Percentiles rank a stretch among this genome's conserved stretches.
phyloP scores from a whole-genome alignment of 2,888 invertebrate species.

The Pyrochroa serraticornis region DNA sequence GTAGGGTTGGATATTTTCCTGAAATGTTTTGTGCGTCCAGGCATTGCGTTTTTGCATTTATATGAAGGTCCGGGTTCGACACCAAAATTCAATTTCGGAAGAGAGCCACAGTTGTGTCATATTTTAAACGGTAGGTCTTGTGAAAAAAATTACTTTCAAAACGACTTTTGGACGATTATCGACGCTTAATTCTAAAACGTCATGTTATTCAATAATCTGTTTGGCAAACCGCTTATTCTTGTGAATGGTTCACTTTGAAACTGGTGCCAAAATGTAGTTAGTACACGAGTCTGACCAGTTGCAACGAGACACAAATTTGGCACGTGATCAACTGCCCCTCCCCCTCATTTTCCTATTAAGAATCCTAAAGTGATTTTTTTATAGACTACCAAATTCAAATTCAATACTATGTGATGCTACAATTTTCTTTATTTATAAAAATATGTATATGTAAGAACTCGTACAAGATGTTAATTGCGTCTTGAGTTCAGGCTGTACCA shows the following conservation, averaged over 20 bases:
- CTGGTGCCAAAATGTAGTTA: conserved; percentile 5
- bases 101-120: neutral
- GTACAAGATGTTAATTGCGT: no score
- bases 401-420: no score
- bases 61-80: neutral
- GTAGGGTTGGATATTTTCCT: neutral
- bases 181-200: neutral
- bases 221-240: neutral
- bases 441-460: no score
- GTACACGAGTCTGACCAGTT: neutral
- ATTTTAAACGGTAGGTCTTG: neutral
- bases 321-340: no score
- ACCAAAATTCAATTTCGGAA: neutral
- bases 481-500: no score
- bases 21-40: neutral
- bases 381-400: no score
- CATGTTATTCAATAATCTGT: neutral
- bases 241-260: neutral
- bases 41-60: no score
- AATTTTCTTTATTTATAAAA: no score
- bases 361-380: no score
- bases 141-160: neutral
- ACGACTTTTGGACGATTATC: neutral
- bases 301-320: neutral
- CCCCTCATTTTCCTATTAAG: no score